A percentile compares a stretch with the other conserved stretches of the same genome.
Evolutionary conservation across 2,797 vertebrate species (phyloP).

Genomic region (Petrocephalus schoutedeni): DNA sequence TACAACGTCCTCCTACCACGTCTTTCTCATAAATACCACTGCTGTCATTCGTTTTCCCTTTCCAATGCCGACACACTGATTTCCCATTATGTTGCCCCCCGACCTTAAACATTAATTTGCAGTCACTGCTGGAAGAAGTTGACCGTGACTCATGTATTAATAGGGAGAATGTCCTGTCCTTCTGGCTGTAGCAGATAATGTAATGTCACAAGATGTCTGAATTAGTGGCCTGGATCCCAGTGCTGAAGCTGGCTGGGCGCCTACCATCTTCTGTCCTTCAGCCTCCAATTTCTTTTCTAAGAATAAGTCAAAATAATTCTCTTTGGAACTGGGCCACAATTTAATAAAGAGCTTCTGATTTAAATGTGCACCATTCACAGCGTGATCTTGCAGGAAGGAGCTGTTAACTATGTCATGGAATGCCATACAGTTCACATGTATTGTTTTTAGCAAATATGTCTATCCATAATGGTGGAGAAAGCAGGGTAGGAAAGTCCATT

Average conservation of each 20-base stretch:
- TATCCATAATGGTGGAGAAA: background rate
- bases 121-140: background rate
- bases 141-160: background rate
- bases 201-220: background rate
- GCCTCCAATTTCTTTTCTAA: background rate
- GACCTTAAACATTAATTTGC: background rate
- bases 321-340: constrained; percentile 29
- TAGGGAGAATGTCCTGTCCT: constrained; percentile 1
- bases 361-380: constrained; percentile 32
- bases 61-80: background rate
- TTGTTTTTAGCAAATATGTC: background rate
- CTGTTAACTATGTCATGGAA: constrained; percentile 36
- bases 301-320: background rate
- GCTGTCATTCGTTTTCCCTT: background rate
- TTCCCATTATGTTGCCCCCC: background rate
- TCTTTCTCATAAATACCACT: background rate
- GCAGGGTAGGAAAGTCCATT: background rate
- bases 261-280: background rate
- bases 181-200: background rate
- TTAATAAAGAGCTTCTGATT: constrained; percentile 29
- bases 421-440: background rate
- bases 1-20: background rate
- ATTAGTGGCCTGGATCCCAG: background rate
- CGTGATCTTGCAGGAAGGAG: constrained; percentile 34
- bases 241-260: background rate